Base-by-base conservation (phyloP, 2,113 vertebrate genomes). In the Reinhardtius hippoglossoides region DNA sequence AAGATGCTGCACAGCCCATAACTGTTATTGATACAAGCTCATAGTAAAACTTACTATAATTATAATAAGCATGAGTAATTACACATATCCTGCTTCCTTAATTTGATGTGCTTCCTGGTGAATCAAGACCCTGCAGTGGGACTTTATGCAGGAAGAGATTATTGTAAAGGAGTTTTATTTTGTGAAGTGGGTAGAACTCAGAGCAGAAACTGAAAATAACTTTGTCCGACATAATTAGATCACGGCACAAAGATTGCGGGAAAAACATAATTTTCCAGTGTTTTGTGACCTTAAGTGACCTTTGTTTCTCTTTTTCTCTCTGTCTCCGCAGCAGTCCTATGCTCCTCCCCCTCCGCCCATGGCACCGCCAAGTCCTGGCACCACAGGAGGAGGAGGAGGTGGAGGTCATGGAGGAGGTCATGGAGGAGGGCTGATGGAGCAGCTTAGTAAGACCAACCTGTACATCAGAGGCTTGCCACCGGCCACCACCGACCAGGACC, bases 381-480 rank as follows among this genome's bases (percentile, higher is more conserved):
- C 95, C 92, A 98, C 97, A 92, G 98, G 96, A 95, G 95, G 95
- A 95, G 87, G 83, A 66, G 74, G 87, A 4, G 83, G 82, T 50
- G 85, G 87, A 52, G 79, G 70, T 16, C 74, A 86, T 58, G 84
- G 86, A 71, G 88, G 90, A 71, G 97, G 96, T 95, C 94, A 94
- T 42, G 94, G 92, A 89, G 96, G 95, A 58, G 86, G 88, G 68
- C 80, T 92, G 1, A 92, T 95, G 88, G 98, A 99, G 90, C 98
- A 98, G 92, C 95, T 99, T 90, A 99, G 98, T 95, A 99, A 99
- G 95, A 99, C 98, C 91, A 99, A 99, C 95, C 95, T 99, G 93
- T 99, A 99, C 94, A 99, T 99, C 91, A 94, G 98, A 93, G 98
- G 98, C 89, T 96, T 99, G 91, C 97, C 97, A 1, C 97, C 97